Evolutionary conservation across 1,140 invertebrate species (phyloP).

Genomic region (Drosophila kanapiae): DNA sequence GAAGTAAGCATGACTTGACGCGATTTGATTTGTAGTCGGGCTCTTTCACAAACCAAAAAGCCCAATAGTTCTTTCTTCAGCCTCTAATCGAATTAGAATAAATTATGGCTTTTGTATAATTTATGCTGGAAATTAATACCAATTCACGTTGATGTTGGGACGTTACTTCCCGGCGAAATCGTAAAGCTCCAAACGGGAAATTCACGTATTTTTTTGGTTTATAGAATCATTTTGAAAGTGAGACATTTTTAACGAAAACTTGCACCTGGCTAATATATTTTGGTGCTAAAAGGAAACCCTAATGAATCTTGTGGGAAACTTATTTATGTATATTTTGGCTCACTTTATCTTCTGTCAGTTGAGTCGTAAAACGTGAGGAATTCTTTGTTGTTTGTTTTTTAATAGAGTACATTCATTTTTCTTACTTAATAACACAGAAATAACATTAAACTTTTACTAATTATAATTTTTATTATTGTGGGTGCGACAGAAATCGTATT

Average conservation of each 20-base stretch:
- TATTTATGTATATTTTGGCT: neutral
- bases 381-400: neutral
- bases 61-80: neutral
- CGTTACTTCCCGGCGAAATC: conserved; percentile 11
- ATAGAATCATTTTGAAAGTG: conserved; percentile 7
- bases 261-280: neutral
- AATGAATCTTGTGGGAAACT: neutral
- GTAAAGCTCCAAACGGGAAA: conserved; percentile 16
- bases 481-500: neutral
- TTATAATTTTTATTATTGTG: neutral
- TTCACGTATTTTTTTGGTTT: conserved; percentile 8
- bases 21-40: neutral
- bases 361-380: neutral
- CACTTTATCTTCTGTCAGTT: neutral
- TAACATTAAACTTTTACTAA: neutral
- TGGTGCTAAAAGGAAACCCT: conserved; percentile 9
- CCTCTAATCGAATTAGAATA: conserved; percentile 29
- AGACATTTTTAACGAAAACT: conserved; percentile 3
- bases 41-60: conserved; percentile 7
- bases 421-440: neutral
- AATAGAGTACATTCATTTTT: too few species aligned
- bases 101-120: conserved; percentile 3
- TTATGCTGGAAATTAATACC: conserved; percentile 29
- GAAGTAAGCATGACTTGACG: conserved; percentile 38
- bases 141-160: conserved; percentile 1